Percentiles rank a stretch among this genome's conserved stretches.
Evolutionary conservation across 2,797 vertebrate genomes (phyloP).

Genomic region (Pipistrellus kuhlii): DNA sequence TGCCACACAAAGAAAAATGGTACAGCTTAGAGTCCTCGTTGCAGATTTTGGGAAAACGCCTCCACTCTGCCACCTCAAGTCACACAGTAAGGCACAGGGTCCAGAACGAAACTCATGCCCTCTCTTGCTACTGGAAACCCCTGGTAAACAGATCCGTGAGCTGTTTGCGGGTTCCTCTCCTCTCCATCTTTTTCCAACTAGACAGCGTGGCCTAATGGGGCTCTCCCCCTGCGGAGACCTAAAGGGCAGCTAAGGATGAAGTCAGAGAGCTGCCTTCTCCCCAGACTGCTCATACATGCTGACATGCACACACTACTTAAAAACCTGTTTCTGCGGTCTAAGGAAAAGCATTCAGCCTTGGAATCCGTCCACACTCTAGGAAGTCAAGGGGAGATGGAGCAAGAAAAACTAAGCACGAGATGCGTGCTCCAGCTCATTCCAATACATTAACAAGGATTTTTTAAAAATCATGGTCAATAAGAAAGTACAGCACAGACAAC

Average conservation of each 20-base stretch:
- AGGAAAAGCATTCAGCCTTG: constrained; percentile 71
- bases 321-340: background rate
- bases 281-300: background rate
- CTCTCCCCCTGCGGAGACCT: background rate
- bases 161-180: background rate
- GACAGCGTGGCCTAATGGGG: background rate
- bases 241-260: background rate
- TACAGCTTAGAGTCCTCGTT: too few species aligned
- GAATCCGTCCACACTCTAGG: constrained; percentile 59
- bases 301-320: background rate
- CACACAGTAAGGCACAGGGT: background rate
- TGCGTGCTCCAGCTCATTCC: constrained; percentile 48
- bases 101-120: background rate
- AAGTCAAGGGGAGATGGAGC: constrained; percentile 68
- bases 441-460: constrained; percentile 66
- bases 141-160: background rate
- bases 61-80: background rate
- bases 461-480: constrained; percentile 27
- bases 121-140: background rate
- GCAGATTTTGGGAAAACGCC: background rate
- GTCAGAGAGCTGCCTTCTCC: background rate
- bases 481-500: constrained; percentile 57
- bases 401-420: constrained; percentile 60
- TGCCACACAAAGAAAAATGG: background rate
- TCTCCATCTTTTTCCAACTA: background rate